A percentile compares a stretch with the other conserved stretches of the same genome.
These are phyloP conservation scores for Melanotaenia duboulayi DNA, from an alignment of 2,113 vertebrate genomes.

Conservation along the genomic window DNA sequence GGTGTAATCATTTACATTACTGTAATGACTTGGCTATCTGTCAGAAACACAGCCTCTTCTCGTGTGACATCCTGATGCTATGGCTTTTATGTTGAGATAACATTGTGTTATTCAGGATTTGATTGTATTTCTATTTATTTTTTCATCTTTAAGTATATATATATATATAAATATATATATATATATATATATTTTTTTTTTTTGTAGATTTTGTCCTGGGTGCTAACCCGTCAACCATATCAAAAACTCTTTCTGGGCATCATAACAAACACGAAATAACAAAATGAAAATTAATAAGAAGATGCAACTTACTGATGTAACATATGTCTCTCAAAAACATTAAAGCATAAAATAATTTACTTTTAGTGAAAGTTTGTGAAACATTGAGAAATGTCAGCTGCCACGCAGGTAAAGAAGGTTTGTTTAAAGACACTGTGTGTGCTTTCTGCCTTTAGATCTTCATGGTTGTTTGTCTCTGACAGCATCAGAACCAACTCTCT, in stretches of 20 bases:
- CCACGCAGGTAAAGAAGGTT: conserved; percentile 3
- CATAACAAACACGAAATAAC: neutral
- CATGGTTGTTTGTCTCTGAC: conserved; percentile 26
- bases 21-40: too few species aligned
- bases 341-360: neutral
- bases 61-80: too few species aligned
- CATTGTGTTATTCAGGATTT: too few species aligned
- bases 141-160: too few species aligned
- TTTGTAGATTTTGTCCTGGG: too few species aligned
- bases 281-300: neutral
- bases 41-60: too few species aligned
- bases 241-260: neutral
- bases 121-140: too few species aligned
- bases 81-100: too few species aligned
- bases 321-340: conserved; percentile 1
- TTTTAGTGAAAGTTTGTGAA: conserved; percentile 16
- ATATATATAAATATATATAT: too few species aligned
- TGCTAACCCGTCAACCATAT: too few species aligned
- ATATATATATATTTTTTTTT: too few species aligned
- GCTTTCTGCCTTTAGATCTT: neutral
- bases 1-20: too few species aligned
- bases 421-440: neutral
- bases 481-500: conserved; percentile 28
- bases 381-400: conserved; percentile 5
- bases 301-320: neutral